phyloP scores from a whole-genome alignment of 1,140 invertebrate genomes.

The Stegodyphus dumicola region DNA sequence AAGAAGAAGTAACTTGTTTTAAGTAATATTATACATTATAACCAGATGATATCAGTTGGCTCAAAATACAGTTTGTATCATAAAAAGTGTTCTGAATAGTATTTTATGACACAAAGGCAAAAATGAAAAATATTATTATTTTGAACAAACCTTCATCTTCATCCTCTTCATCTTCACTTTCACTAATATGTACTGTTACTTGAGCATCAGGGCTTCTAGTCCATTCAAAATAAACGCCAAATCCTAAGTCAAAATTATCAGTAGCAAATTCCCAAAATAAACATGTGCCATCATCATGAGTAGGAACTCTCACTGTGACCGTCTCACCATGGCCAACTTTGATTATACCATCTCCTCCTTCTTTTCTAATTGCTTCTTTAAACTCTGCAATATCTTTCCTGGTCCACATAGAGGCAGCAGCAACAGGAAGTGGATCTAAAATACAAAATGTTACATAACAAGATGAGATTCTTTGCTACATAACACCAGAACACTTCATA shows the following conservation, averaged over 20 bases:
- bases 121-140: background rate
- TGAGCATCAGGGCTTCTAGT: conserved; percentile 81
- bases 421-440: conserved; percentile 69
- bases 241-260: conserved; percentile 98
- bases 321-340: conserved; percentile 97
- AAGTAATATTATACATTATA: no score
- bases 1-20: no score
- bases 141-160: conserved; percentile 73
- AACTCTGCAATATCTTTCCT: conserved; percentile 89
- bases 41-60: no score
- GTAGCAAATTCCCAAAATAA: conserved; percentile 99
- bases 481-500: no score
- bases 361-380: conserved; percentile 86
- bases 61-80: no score
- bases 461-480: no score
- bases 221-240: conserved; percentile 99
- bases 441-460: background rate
- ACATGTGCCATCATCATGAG: conserved; percentile 91
- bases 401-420: conserved; percentile 95
- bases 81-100: no score
- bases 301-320: conserved; percentile 96
- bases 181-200: conserved; percentile 90
- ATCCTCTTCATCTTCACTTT: conserved; percentile 89
- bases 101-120: no score
- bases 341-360: conserved; percentile 91